Percentiles rank a stretch among this genome's conserved stretches.
phyloP scores from a whole-genome alignment of 35 echinoderm and acorn worm genomes.

The Diadema setosum region DNA sequence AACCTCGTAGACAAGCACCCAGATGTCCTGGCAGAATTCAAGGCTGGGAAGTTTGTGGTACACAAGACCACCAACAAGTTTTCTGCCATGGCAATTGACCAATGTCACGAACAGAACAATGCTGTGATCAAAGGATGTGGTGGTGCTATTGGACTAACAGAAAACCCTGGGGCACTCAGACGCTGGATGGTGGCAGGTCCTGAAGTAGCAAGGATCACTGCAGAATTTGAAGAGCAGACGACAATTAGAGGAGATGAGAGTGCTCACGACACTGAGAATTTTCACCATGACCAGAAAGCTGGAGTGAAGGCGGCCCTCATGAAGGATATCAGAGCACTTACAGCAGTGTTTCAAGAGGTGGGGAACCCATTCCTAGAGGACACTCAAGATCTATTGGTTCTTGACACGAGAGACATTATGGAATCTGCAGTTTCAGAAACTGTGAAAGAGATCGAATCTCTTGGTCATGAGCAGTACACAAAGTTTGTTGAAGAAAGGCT shows the following conservation, averaged over 20 bases:
- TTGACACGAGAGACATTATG: slow-evolving; percentile 33
- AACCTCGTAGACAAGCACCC: slow-evolving; percentile 9
- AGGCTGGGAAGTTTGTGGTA: slow-evolving; percentile 24
- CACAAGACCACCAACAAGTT: slow-evolving; percentile 15
- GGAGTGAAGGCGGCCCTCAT: neutral
- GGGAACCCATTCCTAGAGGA: slow-evolving; percentile 62
- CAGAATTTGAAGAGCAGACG: slow-evolving; percentile 38
- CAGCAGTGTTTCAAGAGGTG: slow-evolving; percentile 3
- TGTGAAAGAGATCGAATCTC: neutral
- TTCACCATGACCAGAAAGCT: slow-evolving; percentile 22
- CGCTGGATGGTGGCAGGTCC: slow-evolving; percentile 58
- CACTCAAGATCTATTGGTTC: neutral
- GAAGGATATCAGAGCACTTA: slow-evolving; percentile 4
- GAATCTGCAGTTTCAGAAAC: neutral
- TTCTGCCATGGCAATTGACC: slow-evolving; percentile 39
- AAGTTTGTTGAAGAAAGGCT: slow-evolving; percentile 25
- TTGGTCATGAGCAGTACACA: slow-evolving; percentile 1
- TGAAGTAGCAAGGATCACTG: neutral
- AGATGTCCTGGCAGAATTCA: slow-evolving; percentile 43
- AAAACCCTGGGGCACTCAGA: slow-evolving; percentile 9
- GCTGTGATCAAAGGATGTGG: slow-evolving; percentile 40
- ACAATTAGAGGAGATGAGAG: neutral
- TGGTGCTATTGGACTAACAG: slow-evolving; percentile 54
- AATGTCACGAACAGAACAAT: slow-evolving; percentile 60
- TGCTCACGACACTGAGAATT: too few species aligned